Base-by-base conservation (phyloP, 2,113 vertebrate genomes). In the Nannobrachium achirus region DNA sequence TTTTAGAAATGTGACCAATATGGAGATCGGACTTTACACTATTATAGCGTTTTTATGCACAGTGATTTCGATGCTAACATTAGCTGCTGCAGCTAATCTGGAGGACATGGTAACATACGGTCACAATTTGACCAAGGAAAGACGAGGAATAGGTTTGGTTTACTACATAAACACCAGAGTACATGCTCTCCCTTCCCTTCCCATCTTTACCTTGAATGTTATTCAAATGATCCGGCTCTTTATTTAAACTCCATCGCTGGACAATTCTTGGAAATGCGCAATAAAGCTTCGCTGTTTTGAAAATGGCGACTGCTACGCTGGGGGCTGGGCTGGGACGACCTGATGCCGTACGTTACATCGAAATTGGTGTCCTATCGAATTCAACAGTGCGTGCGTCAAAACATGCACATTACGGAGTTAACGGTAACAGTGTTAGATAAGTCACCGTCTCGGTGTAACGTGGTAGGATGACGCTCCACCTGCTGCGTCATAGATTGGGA, bases 201-300 rank as follows among this genome's bases (percentile, higher is more conserved):
- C 42, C 64, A 10, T n/a, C 19, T 80, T 93, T 93, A 93, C 93
- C 92, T 93, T 86, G 25, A 69, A 40, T 51, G 65, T 55, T 4
- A 92, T 93, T 93, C 91, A 92, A 92, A 91, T 60, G 63, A 71
- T 84, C 86, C 86, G 81, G 66, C 52, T 90, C 93, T 93, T 93
- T 93, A 93, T 93, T 93, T 91, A 93, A 90, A 93, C 84, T 53
- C 56, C 76, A 58, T n/a, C 67, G 83, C 56, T 60, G 79, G 73
- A 92, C 91, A 93, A 87, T 52, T 68, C 53, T 70, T 49, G 7
- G n/a, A n/a, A 33, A 46, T 16, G 69, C 53, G 71, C 85, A 93
- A 91, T 90, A 91, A 92, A 92, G 89, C 72, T 90, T 85, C n/a
- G 40, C 4, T 40, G 38, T 85, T 88, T 88, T 90, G 82, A 91